Evolutionary conservation across 2,888 invertebrate genomes (phyloP).

Genomic region (Acheta domesticus): DNA sequence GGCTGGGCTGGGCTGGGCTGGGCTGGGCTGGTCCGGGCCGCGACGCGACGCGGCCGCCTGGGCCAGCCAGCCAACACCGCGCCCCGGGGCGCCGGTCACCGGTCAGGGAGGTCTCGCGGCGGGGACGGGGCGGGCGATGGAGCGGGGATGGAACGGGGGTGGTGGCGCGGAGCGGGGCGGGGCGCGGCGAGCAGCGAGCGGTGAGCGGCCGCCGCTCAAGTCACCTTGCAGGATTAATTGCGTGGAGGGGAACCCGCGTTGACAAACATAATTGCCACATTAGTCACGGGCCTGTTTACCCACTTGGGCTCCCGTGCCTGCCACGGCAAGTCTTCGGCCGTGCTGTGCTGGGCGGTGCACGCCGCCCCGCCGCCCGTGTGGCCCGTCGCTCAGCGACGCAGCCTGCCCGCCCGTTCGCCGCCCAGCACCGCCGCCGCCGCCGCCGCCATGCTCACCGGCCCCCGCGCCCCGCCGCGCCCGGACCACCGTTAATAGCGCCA

Average conservation of each 20-base stretch:
- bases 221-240: slow-evolving; percentile 10
- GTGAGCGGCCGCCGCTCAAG: slow-evolving; percentile 3
- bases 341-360: background rate
- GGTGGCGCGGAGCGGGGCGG: background rate
- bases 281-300: slow-evolving; percentile 10
- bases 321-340: background rate
- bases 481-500: no score
- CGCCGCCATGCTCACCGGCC: no score
- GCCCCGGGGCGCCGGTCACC: background rate
- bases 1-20: background rate
- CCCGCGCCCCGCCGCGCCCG: no score
- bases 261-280: slow-evolving; percentile 18
- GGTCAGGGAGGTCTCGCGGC: background rate
- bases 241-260: slow-evolving; percentile 8
- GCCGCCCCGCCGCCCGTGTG: background rate
- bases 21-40: background rate
- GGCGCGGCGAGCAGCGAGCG: background rate
- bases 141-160: background rate
- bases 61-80: background rate
- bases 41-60: background rate
- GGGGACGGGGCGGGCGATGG: background rate
- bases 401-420: no score
- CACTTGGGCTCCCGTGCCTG: background rate
- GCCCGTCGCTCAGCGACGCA: no score
- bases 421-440: no score